phyloP scores from a whole-genome alignment of 2,113 vertebrate genomes.

The Hippocampus comes region DNA sequence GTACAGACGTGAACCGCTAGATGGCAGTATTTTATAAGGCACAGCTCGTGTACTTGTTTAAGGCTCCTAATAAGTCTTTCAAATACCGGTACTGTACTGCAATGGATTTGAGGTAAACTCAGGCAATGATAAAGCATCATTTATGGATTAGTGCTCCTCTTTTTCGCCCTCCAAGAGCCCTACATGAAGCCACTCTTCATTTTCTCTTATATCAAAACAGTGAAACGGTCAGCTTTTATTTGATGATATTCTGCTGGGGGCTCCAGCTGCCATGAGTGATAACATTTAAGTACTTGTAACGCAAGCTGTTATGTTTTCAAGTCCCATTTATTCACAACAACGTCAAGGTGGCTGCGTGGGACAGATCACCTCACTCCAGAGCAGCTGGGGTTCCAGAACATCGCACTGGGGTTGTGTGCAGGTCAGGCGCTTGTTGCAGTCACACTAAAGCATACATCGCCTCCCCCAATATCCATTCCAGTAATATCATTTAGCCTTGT shows the following conservation, averaged over 20 bases:
- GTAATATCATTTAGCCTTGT: slow-evolving; percentile 58
- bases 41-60: neutral
- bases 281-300: neutral
- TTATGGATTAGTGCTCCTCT: neutral
- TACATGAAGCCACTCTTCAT: neutral
- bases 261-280: neutral
- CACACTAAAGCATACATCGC: slow-evolving; percentile 17
- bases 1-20: neutral
- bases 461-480: slow-evolving; percentile 30
- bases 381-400: neutral
- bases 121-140: neutral
- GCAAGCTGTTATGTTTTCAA: neutral
- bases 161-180: neutral
- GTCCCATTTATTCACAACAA: slow-evolving; percentile 2
- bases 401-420: slow-evolving; percentile 38
- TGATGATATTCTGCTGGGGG: slow-evolving; percentile 1
- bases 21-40: neutral
- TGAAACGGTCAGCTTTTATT: neutral
- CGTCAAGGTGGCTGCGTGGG: neutral
- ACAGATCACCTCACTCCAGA: neutral
- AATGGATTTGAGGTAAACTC: neutral
- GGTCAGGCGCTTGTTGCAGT: slow-evolving; percentile 40
- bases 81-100: too few relatives aligned
- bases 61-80: neutral
- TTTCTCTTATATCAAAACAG: neutral